These are phyloP conservation scores for Gadus chalcogrammus DNA, from an alignment of 2,113 vertebrate genomes.

Conservation along the genomic window DNA sequence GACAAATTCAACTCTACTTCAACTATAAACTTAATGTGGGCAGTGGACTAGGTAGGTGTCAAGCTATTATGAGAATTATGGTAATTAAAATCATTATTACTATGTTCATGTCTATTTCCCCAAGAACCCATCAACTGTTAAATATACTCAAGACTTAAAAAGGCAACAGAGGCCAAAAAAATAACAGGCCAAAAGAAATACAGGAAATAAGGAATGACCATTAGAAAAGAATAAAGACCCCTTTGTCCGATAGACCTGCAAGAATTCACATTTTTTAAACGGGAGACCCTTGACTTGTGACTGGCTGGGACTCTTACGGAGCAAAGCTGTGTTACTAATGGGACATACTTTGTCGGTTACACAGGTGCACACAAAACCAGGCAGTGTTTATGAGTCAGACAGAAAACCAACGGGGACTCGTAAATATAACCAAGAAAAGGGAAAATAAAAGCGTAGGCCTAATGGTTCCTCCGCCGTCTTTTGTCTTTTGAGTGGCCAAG, in stretches of 20 bases:
- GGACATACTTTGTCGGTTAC: neutral
- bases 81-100: too few relatives aligned
- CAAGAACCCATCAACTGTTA: neutral
- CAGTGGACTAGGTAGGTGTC: too few relatives aligned
- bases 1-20: too few relatives aligned
- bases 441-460: constrained; percentile 18
- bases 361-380: neutral
- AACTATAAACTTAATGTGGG: too few relatives aligned
- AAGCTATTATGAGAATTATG: too few relatives aligned
- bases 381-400: too few relatives aligned
- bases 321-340: neutral
- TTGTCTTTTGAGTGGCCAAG: constrained; percentile 43
- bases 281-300: constrained; percentile 20
- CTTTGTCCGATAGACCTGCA: constrained; percentile 16
- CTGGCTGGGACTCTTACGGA: constrained; percentile 5
- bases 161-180: neutral
- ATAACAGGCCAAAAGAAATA: neutral
- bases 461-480: constrained; percentile 40
- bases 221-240: constrained; percentile 26
- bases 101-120: neutral
- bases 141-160: neutral
- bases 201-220: constrained; percentile 28
- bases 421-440: constrained; percentile 30
- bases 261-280: neutral
- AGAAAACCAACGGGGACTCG: neutral